These are phyloP conservation scores for Spongia lamella DNA, from an alignment of 37 sponge, comb jelly and placozoan species.

Conservation along the genomic window DNA sequence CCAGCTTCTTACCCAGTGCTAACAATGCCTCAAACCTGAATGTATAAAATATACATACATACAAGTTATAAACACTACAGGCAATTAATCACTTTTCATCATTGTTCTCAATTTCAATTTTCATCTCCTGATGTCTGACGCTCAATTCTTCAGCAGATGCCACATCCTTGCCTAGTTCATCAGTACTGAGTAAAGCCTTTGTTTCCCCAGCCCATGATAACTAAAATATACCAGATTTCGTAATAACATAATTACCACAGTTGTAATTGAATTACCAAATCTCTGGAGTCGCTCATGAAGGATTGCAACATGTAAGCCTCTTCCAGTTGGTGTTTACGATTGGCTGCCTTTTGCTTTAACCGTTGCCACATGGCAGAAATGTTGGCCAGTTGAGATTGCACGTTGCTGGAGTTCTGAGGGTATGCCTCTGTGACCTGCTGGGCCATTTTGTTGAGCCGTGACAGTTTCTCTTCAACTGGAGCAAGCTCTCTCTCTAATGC, in stretches of 20 bases:
- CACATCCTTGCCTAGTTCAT: slow-evolving; percentile 84
- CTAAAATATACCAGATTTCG: slow-evolving; percentile 20
- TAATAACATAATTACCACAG: not conserved
- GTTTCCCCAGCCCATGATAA: slow-evolving; percentile 81
- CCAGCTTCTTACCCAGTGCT: slow-evolving; percentile 40
- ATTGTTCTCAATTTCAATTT: slow-evolving; percentile 67
- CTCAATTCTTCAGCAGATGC: slow-evolving; percentile 72
- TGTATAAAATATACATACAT: not conserved
- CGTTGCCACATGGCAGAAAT: slow-evolving; percentile 75
- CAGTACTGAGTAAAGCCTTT: slow-evolving; percentile 54
- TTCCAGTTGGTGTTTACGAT: slow-evolving; percentile 58
- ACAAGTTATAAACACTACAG: too few relatives aligned
- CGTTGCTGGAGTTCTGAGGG: slow-evolving; percentile 39
- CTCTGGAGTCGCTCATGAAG: slow-evolving; percentile 80
- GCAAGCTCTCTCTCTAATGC: slow-evolving; percentile 86
- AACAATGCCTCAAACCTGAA: slow-evolving; percentile 61
- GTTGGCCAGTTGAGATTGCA: slow-evolving; percentile 57
- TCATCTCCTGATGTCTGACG: slow-evolving; percentile 66
- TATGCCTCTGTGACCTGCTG: slow-evolving; percentile 31
- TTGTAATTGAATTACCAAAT: slow-evolving; percentile 58
- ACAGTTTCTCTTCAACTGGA: slow-evolving; percentile 83
- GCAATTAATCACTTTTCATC: slow-evolving; percentile 64
- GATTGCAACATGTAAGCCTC: slow-evolving; percentile 72
- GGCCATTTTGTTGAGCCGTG: slow-evolving; percentile 54
- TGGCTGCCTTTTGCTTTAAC: slow-evolving; percentile 68